A percentile compares a stretch with the other conserved stretches of the same genome.
phyloP scores from a whole-genome alignment of 2,113 vertebrate genomes.

The Menura novaehollandiae region DNA sequence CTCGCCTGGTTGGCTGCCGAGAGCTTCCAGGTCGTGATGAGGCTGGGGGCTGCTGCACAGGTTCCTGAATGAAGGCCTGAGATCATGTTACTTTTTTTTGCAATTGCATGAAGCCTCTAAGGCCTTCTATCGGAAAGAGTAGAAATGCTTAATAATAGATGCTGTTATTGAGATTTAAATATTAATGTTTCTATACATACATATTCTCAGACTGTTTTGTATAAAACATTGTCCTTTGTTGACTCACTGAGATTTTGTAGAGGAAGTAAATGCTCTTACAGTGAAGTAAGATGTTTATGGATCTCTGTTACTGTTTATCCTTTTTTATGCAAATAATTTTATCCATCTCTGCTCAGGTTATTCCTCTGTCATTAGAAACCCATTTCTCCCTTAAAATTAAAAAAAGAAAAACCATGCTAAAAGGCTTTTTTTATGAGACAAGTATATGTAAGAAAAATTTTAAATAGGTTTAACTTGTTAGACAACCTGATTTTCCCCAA shows the following conservation, averaged over 20 bases:
- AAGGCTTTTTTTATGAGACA: neutral
- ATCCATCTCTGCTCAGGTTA: neutral
- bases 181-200: neutral
- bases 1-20: neutral
- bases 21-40: accelerated
- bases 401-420: neutral
- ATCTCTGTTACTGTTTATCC: neutral
- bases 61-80: neutral
- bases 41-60: neutral
- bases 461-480: neutral
- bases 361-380: neutral
- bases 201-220: neutral
- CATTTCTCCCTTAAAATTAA: neutral
- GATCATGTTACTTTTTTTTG: neutral
- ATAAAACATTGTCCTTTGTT: neutral
- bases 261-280: neutral
- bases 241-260: neutral
- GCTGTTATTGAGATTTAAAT: constrained; percentile 42
- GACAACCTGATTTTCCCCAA: neutral
- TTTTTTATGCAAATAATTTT: neutral
- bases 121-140: neutral
- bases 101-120: neutral
- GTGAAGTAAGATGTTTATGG: neutral
- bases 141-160: constrained; percentile 20
- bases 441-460: neutral